Base-by-base conservation (phyloP, 2,888 invertebrate species). In the Physocephala rufipes region DNA sequence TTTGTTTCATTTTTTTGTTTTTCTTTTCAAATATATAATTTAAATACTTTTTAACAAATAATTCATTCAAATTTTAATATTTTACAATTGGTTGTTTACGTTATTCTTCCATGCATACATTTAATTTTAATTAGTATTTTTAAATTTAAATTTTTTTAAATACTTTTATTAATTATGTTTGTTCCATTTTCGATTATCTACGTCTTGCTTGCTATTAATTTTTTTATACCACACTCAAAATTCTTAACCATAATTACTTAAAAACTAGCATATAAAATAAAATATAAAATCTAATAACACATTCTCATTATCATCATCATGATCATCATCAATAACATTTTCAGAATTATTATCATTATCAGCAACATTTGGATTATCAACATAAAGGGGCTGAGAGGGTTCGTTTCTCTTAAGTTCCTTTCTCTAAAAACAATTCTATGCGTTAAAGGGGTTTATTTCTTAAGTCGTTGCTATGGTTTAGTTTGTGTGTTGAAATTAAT, bases 231-330 rank as follows among this genome's bases (percentile, higher is more conserved):
- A 43, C 47, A 47, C 51, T 65, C 26, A 65, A 51, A 28, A n/a
- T 63, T 13, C 45, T 30, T 28, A 49, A 51, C 75, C 75, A 73
- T 75, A 74, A 75, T 75, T 19, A 73, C 76, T 76, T 76, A 76
- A 71, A 49, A 67, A 74, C 76, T 76, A 76, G 71, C 76, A 72
- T 76, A 75, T 73, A 76, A 76, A 76, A 76, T 47, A 47, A 65
- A 74, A 76, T 76, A 76, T 76, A 76, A 76, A 75, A 76, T 76
- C 76, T 76, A 76, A 74, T 76, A 76, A 76, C 76, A 76, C 75
- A 76, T 74, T 74, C 65, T 36, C 19, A 43, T 45, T 43, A n/a
- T 64, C 45, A 64, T 43, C 28, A 16, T 26, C 43, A 36, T 67
- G 7, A 45, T 55, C 19, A 21, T 36, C 12, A 58, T 19, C 21